Evolutionary conservation across 1,140 invertebrate species (phyloP), one percentile per base, ranked within the genome.

Genomic region (Cardiocondyla obscurior): DNA sequence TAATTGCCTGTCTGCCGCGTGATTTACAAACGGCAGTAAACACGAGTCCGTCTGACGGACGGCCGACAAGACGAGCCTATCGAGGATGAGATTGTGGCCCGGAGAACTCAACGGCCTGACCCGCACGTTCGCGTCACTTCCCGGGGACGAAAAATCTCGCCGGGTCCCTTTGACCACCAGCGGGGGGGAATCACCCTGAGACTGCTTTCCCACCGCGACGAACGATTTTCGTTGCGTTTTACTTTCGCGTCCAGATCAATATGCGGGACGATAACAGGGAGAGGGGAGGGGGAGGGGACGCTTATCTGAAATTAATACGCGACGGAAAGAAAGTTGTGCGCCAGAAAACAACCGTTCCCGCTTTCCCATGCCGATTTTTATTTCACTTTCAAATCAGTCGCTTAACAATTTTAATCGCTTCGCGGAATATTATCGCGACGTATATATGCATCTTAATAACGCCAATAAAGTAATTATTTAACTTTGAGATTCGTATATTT

Each of bases 1-100:
- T 79, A 79, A 79, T 79, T 79, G 22, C 74, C 74, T 79, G 74
- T 79, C 74, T 33, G 74, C 46, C 46, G 22, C 42, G 62, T 79
- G 74, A 79, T 79, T 79, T 79, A 53, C 74, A 79, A 79, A 79
- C 74, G 69, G 74, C 74, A 79, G 74, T 79, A 79, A 79, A 79
- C 74, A 64, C 74, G 62, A 67, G 19, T 4, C 6, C 46, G 46
- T 12, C 42, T 79, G 74, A 79, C 62, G 39, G 74, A 79, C 74
- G 74, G 74, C 74, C 62, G 74, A 79, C 74, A 77, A 77, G 73
- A 77, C 73, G 42, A 19, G 74, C 46, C 30, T 79, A 69, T 77
- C 60, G 74, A 39, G 62, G 46, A 79, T 79, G 53, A 67, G 67
- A 49, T 79, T 77, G 60, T 36, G 42, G 60, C 44, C 60, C 69